A percentile compares a stretch with the other conserved stretches of the same genome.
These are phyloP conservation scores for Anastrepha ludens DNA, from an alignment of 1,140 invertebrate species.

Conservation along the genomic window DNA sequence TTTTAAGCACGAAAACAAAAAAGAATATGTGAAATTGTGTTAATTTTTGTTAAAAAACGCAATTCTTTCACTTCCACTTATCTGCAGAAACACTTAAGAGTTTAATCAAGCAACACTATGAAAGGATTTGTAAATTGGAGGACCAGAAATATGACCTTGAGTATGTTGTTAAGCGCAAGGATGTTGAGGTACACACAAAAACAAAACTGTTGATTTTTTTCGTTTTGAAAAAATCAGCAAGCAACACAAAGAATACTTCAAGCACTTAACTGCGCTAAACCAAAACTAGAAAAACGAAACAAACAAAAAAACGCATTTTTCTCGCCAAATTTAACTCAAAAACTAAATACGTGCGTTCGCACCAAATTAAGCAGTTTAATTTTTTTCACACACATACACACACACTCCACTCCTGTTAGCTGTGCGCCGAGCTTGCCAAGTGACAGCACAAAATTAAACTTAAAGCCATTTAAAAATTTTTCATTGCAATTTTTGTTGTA, in stretches of 20 bases:
- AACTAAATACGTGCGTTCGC: constrained; percentile 29
- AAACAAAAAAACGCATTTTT: constrained; percentile 25
- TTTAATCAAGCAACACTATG: constrained; percentile 90
- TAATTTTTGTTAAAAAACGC: constrained; percentile 44
- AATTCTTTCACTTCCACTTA: constrained; percentile 46
- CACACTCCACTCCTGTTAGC: background rate
- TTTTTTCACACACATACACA: constrained; percentile 1
- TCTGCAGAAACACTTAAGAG: constrained; percentile 84
- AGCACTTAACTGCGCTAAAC: constrained; percentile 23
- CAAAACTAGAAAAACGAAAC: constrained; percentile 40
- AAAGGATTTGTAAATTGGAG: constrained; percentile 91
- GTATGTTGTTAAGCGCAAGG: constrained; percentile 97
- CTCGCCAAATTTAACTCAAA: constrained; percentile 35
- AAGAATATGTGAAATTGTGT: constrained; percentile 35
- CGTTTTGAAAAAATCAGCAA: constrained; percentile 30
- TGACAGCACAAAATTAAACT: constrained; percentile 1
- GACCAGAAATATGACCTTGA: constrained; percentile 98
- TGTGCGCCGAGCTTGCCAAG: constrained; percentile 3
- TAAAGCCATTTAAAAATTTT: background rate
- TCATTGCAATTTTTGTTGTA: constrained; percentile 13
- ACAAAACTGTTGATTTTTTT: constrained; percentile 42
- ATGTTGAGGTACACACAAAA: constrained; percentile 88
- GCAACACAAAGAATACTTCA: background rate
- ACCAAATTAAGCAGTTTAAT: constrained; percentile 36
- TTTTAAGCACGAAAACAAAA: constrained; percentile 49